A percentile compares a stretch with the other conserved stretches of the same genome.
These are phyloP conservation scores for Cinara cedri DNA, from an alignment of 2,888 invertebrate genomes.

Conservation along the genomic window DNA sequence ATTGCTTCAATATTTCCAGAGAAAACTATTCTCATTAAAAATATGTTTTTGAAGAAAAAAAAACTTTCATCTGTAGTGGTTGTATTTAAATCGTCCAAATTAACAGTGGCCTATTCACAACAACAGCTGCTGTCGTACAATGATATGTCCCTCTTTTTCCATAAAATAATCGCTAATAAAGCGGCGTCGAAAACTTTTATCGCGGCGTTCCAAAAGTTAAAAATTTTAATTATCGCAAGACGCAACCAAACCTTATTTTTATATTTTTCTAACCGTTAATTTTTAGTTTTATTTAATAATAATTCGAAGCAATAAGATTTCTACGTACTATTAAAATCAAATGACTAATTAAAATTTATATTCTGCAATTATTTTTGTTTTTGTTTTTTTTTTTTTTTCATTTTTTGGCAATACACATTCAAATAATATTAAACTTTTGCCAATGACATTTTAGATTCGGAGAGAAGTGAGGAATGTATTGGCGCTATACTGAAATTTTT, in stretches of 20 bases:
- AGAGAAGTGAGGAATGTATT: too few relatives aligned
- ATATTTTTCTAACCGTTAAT: conserved; percentile 1
- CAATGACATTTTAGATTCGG: too few relatives aligned
- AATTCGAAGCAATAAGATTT: background rate
- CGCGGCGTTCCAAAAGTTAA: background rate
- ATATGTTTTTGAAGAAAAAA: conserved; percentile 18
- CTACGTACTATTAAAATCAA: background rate
- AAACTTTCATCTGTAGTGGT: conserved; percentile 28
- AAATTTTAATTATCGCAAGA: conserved; percentile 47
- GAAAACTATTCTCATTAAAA: conserved; percentile 46
- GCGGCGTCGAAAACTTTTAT: conserved; percentile 36
- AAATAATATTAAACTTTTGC: too few relatives aligned
- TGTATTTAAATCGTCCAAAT: conserved; percentile 45
- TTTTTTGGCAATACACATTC: too few relatives aligned
- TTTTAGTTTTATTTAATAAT: conserved; percentile 1
- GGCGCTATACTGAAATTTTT: too few relatives aligned
- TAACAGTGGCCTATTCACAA: conserved; percentile 26
- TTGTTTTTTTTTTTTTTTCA: too few relatives aligned
- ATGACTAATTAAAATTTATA: background rate
- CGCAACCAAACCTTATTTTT: background rate
- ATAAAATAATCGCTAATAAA: conserved; percentile 24
- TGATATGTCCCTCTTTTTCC: conserved; percentile 32
- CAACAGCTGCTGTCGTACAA: conserved; percentile 33
- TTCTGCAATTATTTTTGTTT: too few relatives aligned
- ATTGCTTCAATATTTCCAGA: conserved; percentile 33